phyloP scores from a whole-genome alignment of 2,888 invertebrate species.

The Orchesella flavescens region DNA sequence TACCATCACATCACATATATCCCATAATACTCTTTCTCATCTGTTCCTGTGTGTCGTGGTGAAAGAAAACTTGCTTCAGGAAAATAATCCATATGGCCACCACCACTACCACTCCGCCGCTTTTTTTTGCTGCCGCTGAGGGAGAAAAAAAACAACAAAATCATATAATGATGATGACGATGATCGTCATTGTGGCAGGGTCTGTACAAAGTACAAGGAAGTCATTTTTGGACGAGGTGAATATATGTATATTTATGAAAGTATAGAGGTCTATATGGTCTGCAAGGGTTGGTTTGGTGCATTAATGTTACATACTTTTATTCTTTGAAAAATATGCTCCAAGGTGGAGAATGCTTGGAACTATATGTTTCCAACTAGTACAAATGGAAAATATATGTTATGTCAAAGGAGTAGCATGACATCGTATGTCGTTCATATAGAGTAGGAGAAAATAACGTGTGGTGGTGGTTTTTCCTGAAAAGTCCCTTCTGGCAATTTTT shows the following conservation, averaged over 20 bases:
- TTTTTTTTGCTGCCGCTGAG: not conserved
- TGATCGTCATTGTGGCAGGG: no score
- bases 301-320: no score
- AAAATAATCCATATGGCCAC: conserved; percentile 52
- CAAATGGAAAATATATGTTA: conserved; percentile 13
- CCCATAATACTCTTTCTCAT: conserved; percentile 20
- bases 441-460: not conserved
- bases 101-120: not conserved
- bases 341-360: no score
- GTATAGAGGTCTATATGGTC: no score
- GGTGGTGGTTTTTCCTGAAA: not conserved
- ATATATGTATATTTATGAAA: no score
- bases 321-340: no score
- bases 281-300: no score
- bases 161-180: not conserved
- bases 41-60: conserved; percentile 27
- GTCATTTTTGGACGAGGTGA: no score
- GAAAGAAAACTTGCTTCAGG: conserved; percentile 23
- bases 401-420: conserved; percentile 5
- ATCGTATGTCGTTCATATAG: no score
- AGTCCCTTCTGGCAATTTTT: conserved; percentile 34
- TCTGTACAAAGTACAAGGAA: no score
- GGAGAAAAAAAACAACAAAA: not conserved
- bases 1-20: conserved; percentile 31
- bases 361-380: no score